Evolutionary conservation across 2,113 vertebrate genomes (phyloP).

Genomic region (Scopus umbretta): DNA sequence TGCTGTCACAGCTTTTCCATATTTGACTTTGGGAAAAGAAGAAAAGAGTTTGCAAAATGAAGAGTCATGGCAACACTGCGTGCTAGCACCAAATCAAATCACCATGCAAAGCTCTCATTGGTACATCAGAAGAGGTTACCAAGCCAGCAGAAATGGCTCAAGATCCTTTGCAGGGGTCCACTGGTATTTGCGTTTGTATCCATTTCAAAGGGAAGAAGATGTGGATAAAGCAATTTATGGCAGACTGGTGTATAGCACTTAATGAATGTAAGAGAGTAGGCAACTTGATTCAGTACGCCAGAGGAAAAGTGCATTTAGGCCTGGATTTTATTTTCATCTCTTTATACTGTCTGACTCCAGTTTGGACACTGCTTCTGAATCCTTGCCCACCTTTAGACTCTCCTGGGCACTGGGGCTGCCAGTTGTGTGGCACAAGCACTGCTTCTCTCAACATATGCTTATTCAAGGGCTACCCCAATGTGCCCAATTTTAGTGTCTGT

Average conservation of each 20-base stretch:
- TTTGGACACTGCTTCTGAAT: not conserved
- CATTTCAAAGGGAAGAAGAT: conserved; percentile 11
- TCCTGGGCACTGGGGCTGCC: not conserved
- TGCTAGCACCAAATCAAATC: not conserved
- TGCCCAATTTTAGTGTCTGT: not conserved
- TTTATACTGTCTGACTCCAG: not conserved
- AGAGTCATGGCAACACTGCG: not conserved
- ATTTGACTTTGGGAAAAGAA: conserved; percentile 45
- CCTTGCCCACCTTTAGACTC: not conserved
- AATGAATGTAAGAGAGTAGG: not conserved
- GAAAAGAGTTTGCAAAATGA: not conserved
- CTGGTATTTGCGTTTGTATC: not conserved
- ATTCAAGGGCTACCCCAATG: not conserved
- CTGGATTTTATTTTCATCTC: not conserved
- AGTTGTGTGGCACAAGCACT: not conserved
- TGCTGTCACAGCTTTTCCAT: conserved; percentile 49
- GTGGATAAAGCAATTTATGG: not conserved
- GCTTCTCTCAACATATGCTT: not conserved
- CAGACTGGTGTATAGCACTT: not conserved
- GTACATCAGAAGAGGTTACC: not conserved
- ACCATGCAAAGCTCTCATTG: not conserved
- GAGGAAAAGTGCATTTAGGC: not conserved
- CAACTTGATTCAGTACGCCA: not conserved
- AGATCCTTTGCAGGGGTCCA: not conserved
- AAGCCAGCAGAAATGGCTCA: not conserved